A percentile compares a stretch with the other conserved stretches of the same genome.
Conservation (phyloP, 2,888 invertebrate genomes). For the Trichopoda pennipes region DNA sequence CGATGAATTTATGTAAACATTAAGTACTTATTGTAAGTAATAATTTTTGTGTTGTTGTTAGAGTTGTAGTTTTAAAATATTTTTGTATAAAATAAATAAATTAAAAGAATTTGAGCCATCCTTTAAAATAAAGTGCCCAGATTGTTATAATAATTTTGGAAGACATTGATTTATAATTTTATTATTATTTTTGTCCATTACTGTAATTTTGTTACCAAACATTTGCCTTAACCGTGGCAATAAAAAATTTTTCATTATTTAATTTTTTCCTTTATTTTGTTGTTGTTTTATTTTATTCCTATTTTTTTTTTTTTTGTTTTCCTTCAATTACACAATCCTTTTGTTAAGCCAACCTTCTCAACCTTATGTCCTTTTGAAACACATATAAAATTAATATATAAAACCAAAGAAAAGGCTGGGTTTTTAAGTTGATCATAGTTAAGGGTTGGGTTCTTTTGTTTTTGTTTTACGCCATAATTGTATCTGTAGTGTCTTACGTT, state of each 20-base stretch:
- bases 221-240: slow-evolving; percentile 66
- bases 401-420: background rate
- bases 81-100: background rate
- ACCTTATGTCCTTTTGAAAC: slow-evolving; percentile 42
- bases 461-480: slow-evolving; percentile 30
- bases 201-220: slow-evolving; percentile 25
- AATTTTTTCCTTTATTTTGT: slow-evolving; percentile 24
- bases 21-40: background rate
- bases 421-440: slow-evolving; percentile 30
- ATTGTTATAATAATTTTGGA: too few relatives aligned
- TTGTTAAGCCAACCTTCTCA: slow-evolving; percentile 7
- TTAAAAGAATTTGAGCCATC: too few relatives aligned
- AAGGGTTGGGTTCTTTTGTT: slow-evolving; percentile 49
- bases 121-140: too few relatives aligned
- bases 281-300: slow-evolving; percentile 1
- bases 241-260: slow-evolving; percentile 59
- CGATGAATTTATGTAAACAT: slow-evolving; percentile 12
- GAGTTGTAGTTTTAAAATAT: background rate
- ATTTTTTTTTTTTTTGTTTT: background rate
- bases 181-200: background rate
- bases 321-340: slow-evolving; percentile 1
- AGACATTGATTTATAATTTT: background rate
- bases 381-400: background rate
- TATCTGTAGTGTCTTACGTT: slow-evolving; percentile 48
- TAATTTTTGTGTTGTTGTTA: background rate